Conservation (phyloP, 2,888 invertebrate genomes). For the Drosophila longiperda region DNA sequence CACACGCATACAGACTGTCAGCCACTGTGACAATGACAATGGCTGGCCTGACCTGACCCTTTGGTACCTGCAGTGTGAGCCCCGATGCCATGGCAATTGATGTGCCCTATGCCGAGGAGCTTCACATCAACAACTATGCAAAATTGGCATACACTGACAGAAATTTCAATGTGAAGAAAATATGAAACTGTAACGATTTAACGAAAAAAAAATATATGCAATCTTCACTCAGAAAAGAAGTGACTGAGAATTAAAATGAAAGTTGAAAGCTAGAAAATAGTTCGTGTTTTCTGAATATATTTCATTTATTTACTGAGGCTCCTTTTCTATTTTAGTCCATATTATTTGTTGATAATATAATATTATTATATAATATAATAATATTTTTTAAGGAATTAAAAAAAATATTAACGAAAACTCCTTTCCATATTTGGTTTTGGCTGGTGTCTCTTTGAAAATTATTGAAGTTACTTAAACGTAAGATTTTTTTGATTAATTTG, state of each 20-base stretch:
- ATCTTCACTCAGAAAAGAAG: background rate
- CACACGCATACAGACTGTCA: slow-evolving; percentile 33
- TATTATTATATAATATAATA: no score
- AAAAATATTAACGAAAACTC: background rate
- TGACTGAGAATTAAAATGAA: background rate
- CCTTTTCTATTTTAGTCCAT: background rate
- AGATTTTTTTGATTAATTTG: background rate
- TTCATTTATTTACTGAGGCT: no score
- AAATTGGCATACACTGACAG: slow-evolving; percentile 34
- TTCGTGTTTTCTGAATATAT: background rate
- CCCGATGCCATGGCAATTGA: background rate
- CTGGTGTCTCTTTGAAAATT: background rate
- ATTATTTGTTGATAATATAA: background rate
- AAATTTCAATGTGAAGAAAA: background rate
- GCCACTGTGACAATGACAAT: slow-evolving; percentile 58
- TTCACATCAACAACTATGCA: slow-evolving; percentile 35
- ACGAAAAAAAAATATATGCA: background rate
- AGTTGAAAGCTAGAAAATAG: background rate
- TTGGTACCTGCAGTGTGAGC: slow-evolving; percentile 19
- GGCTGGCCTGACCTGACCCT: slow-evolving; percentile 33
- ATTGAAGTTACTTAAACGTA: background rate
- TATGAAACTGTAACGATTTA: background rate
- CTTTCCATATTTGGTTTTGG: background rate
- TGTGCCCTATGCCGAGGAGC: slow-evolving; percentile 1
- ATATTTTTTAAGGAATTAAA: no score